A percentile compares a stretch with the other conserved stretches of the same genome.
These are phyloP conservation scores for Sebastes wilsoni DNA, from an alignment of 2,797 vertebrate genomes.

Conservation along the genomic window DNA sequence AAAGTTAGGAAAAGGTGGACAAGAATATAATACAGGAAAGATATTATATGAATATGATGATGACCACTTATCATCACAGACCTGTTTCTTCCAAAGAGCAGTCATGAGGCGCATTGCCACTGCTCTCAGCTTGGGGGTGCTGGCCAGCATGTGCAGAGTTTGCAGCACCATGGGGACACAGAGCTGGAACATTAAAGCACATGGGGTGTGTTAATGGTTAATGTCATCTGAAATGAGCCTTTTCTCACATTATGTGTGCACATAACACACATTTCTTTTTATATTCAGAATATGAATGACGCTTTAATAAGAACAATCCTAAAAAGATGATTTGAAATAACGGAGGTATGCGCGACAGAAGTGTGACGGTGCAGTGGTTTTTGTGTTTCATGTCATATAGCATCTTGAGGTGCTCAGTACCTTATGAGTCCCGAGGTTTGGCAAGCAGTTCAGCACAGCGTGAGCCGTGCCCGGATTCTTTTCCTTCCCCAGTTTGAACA, in stretches of 20 bases:
- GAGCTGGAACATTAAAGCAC: conserved; percentile 81
- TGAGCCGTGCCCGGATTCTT: conserved; percentile 82
- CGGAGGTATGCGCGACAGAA: not conserved
- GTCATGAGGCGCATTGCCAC: conserved; percentile 89
- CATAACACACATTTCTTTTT: not conserved
- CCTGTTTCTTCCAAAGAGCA: conserved; percentile 93
- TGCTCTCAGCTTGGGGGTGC: conserved; percentile 85
- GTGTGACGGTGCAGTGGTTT: not conserved
- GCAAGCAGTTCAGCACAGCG: conserved; percentile 88
- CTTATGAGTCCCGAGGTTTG: conserved; percentile 92
- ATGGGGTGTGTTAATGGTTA: not conserved
- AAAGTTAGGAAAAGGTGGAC: not conserved
- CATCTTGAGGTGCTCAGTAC: conserved; percentile 62
- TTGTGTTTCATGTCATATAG: not conserved
- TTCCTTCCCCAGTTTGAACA: conserved; percentile 89
- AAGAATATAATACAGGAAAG: not conserved
- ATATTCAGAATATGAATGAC: not conserved
- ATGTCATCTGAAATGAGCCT: not conserved
- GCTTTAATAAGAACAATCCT: not conserved
- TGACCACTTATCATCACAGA: conserved; percentile 31
- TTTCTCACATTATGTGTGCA: not conserved
- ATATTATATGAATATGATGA: not conserved
- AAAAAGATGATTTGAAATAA: not conserved
- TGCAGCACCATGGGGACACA: conserved; percentile 91
- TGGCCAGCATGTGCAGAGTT: conserved; percentile 86